These are phyloP conservation scores for Cynopterus sphinx DNA, from an alignment of 2,797 vertebrate genomes.

Conservation along the genomic window DNA sequence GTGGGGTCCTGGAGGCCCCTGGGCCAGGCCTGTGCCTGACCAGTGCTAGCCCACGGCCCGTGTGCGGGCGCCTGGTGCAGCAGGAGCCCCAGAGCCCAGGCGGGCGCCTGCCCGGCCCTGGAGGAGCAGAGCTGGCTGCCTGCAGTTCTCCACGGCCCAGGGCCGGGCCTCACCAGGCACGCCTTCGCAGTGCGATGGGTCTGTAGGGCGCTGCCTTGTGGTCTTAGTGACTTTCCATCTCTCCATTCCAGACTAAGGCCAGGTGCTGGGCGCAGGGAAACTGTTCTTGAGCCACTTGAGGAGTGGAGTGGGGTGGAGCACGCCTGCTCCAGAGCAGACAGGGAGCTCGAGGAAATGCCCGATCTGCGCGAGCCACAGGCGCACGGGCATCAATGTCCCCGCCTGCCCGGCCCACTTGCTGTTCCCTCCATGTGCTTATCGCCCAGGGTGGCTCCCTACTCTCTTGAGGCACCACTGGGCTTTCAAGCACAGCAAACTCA, in stretches of 20 bases:
- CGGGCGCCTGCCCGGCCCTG: slow-evolving; percentile 89
- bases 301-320: neutral
- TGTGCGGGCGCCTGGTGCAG: slow-evolving; percentile 87
- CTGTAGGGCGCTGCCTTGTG: neutral
- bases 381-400: neutral
- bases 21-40: slow-evolving; percentile 93
- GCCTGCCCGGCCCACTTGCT: no score
- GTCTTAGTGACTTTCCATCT: neutral
- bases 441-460: neutral
- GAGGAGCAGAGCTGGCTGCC: slow-evolving; percentile 92
- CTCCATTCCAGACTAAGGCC: neutral
- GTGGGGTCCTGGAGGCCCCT: slow-evolving; percentile 94
- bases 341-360: slow-evolving; percentile 48
- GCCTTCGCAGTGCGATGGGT: slow-evolving; percentile 83
- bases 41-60: slow-evolving; percentile 87
- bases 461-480: no score
- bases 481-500: neutral
- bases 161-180: slow-evolving; percentile 87
- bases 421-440: neutral
- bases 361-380: neutral
- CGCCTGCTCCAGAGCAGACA: neutral
- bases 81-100: slow-evolving; percentile 89
- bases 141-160: slow-evolving; percentile 89
- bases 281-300: neutral
- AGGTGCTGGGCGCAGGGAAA: neutral